Evolutionary conservation across 2,888 invertebrate genomes (phyloP).

Genomic region (Pristionchus exspectatus): DNA sequence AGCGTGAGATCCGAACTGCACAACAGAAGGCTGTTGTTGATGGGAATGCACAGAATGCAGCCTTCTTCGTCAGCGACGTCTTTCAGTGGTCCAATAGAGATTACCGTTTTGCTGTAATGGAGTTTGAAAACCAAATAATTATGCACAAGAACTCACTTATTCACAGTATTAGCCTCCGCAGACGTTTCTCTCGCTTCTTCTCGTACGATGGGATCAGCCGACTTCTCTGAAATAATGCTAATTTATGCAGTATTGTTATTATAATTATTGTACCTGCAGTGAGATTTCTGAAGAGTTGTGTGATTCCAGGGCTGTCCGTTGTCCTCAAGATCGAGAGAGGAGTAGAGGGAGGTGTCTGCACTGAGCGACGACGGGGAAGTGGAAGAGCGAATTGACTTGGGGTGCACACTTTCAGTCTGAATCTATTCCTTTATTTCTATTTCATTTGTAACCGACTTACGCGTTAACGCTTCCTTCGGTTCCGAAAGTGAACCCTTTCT

Average conservation of each 20-base stretch:
- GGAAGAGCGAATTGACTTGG: constrained; percentile 10
- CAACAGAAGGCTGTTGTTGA: neutral
- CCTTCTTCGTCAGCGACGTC: constrained; percentile 5
- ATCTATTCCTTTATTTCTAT: neutral
- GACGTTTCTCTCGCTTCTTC: neutral
- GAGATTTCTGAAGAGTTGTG: neutral
- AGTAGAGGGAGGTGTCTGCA: neutral
- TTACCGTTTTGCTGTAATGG: neutral
- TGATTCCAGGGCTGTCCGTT: neutral
- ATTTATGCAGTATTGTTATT: neutral
- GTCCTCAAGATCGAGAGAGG: neutral
- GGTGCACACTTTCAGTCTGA: neutral
- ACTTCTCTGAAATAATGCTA: neutral
- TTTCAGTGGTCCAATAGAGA: neutral
- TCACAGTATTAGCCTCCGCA: neutral
- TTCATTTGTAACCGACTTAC: neutral
- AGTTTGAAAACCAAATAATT: neutral
- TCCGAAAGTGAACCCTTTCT: neutral
- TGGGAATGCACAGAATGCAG: neutral
- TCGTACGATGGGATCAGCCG: neutral
- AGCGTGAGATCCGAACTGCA: neutral
- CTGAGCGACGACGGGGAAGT: neutral
- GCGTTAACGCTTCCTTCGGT: neutral
- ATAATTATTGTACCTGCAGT: neutral
- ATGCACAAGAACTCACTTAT: neutral